Percentiles rank a stretch among this genome's conserved stretches.
Evolutionary conservation across 2,797 vertebrate genomes (phyloP).

Genomic region (Lerista edwardsae): DNA sequence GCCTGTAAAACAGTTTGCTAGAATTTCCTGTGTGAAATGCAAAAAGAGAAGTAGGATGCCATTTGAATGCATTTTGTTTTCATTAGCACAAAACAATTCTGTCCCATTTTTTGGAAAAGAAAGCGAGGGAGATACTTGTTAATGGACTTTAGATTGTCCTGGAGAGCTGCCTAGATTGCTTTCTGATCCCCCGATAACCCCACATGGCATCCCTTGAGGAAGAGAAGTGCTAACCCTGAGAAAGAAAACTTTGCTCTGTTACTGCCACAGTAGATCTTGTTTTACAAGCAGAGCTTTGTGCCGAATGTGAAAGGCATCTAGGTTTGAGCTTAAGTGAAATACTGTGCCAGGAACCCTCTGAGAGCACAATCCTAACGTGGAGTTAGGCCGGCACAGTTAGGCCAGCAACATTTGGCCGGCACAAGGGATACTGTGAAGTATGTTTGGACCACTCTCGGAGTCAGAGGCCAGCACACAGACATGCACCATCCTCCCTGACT

Average conservation of each 20-base stretch:
- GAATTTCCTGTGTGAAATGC: conserved; percentile 44
- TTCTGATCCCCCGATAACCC: neutral
- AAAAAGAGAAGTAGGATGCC: conserved; percentile 26
- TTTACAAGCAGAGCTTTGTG: neutral
- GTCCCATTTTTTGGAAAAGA: neutral
- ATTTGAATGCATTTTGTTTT: conserved; percentile 24
- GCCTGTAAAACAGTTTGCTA: conserved; percentile 4
- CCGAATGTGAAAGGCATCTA: neutral
- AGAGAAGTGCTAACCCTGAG: neutral
- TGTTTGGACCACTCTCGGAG: too few relatives aligned
- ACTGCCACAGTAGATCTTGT: neutral
- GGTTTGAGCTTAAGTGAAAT: neutral
- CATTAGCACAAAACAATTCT: neutral
- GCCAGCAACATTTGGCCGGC: too few relatives aligned
- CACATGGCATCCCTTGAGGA: too few relatives aligned
- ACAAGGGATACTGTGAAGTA: too few relatives aligned
- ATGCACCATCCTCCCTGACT: too few relatives aligned
- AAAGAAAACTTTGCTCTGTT: neutral
- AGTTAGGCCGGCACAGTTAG: too few relatives aligned
- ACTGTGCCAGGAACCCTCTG: neutral
- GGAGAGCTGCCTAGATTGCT: neutral
- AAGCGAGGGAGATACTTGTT: neutral
- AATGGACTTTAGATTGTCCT: neutral
- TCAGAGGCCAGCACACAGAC: too few relatives aligned
- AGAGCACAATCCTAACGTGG: too few relatives aligned